phyloP scores from a whole-genome alignment of 1,140 invertebrate genomes.

The Adelges cooleyi region DNA sequence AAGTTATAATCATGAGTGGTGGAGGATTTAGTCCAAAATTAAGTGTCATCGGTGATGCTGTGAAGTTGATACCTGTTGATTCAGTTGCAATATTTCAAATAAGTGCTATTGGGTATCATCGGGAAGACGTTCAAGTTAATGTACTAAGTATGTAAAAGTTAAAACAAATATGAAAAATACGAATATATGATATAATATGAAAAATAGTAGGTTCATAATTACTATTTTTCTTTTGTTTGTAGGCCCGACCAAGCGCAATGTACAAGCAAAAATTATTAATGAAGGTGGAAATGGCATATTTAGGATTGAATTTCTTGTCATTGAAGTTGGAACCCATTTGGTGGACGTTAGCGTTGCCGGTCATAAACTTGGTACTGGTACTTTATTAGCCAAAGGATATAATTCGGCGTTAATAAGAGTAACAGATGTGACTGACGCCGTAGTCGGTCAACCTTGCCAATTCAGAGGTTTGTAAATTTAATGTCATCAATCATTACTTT shows the following conservation, averaged over 20 bases:
- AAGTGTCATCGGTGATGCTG: constrained; percentile 68
- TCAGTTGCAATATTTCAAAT: constrained; percentile 77
- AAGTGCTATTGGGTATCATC: constrained; percentile 51
- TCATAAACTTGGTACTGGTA: constrained; percentile 71
- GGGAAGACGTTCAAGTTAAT: constrained; percentile 47
- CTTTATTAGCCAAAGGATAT: constrained; percentile 83
- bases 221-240: not conserved
- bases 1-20: constrained; percentile 64
- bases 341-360: constrained; percentile 77
- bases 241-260: constrained; percentile 57
- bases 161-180: too few relatives aligned
- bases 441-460: constrained; percentile 83
- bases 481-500: not conserved
- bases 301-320: constrained; percentile 78
- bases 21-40: constrained; percentile 46
- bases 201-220: too few relatives aligned
- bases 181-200: too few relatives aligned
- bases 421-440: constrained; percentile 70
- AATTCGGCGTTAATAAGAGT: constrained; percentile 83
- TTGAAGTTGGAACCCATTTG: constrained; percentile 80
- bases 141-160: constrained; percentile 43
- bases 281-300: constrained; percentile 64
- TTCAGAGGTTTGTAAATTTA: constrained; percentile 65
- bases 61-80: constrained; percentile 75
- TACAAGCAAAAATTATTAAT: constrained; percentile 56